Evolutionary conservation across 2,797 vertebrate species (phyloP), one percentile per base, ranked within the genome.

Genomic region (Melopsittacus undulatus): DNA sequence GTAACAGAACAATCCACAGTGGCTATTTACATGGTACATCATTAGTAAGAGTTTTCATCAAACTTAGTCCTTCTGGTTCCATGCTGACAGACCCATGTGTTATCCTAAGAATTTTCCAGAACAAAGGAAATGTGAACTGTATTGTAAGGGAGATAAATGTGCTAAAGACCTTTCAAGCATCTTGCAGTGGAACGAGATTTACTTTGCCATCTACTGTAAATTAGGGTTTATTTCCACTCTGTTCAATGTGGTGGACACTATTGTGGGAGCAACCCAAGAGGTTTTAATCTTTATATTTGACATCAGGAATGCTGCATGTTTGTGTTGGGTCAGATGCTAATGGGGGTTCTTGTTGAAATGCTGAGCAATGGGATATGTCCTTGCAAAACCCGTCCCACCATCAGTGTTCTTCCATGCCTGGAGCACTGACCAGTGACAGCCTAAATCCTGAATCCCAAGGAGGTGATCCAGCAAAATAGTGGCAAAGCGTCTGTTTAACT

Each of bases 371-470:
- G 48, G 81, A 32, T 19, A 11, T 9, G 19, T 87, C 49, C 78
- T 73, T 63, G 72, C 88, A 88, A 73, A 95, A 46, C 82, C 67
- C 51, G 26, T 75, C 64, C 83, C 43, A 52, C 57, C 72, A 62
- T 6, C 83, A 51, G 40, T 30, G 70, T 62, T 77, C 30, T 61
- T 29, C 68, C 48, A 29, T 2, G 13, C 69, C 89, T 67, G 76
- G 66, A 89, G 94, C 95, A 61, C 24, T 90, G 83, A 72, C 87
- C 90, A 48, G 93, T 72, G 84, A 7, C 79, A 82, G 86, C 87
- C 61, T 76, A 85, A 96, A 79, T 75, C 90, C 92, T 88, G 62
- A 34, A 92, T 92, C 95, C 91, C 91, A 56, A 74, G 62, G 87
- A 95, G 80, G 82, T 92, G 94, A 80, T 63, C 27, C 40, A 73